Percentiles rank a stretch among this genome's conserved stretches.
phyloP scores from a whole-genome alignment of 2,888 invertebrate species.

The Zygaena filipendulae region DNA sequence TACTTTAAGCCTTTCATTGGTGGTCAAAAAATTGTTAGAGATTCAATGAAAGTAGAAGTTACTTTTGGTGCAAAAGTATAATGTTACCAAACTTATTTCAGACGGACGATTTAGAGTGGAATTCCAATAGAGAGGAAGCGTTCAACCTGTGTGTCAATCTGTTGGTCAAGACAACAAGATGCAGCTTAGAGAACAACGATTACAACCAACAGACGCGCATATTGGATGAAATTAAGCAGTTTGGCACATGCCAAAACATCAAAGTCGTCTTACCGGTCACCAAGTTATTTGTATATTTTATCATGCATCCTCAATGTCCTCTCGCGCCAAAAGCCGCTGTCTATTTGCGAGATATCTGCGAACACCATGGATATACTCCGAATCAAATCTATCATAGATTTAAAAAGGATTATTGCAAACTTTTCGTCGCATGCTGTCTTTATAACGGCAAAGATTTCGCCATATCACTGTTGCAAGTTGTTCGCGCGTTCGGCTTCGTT shows the following conservation, averaged over 20 bases:
- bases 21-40: no score
- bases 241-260: constrained; percentile 44
- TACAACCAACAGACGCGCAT: constrained; percentile 62
- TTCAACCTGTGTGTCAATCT: constrained; percentile 41
- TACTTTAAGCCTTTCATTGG: no score
- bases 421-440: constrained; percentile 70
- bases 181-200: constrained; percentile 60
- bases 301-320: constrained; percentile 71
- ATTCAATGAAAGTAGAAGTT: no score
- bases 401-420: constrained; percentile 70
- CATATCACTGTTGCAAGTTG: constrained; percentile 69
- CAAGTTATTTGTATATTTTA: constrained; percentile 68
- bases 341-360: constrained; percentile 67
- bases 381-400: constrained; percentile 71
- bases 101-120: constrained; percentile 28
- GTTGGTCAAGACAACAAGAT: constrained; percentile 50
- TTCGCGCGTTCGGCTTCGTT: constrained; percentile 75
- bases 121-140: constrained; percentile 38
- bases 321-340: constrained; percentile 67
- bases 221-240: constrained; percentile 60
- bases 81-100: constrained; percentile 27
- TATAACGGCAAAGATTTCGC: constrained; percentile 67
- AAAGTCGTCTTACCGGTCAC: constrained; percentile 50
- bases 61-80: no score
- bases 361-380: constrained; percentile 59